These are phyloP conservation scores for Philaethria dido DNA, from an alignment of 2,888 invertebrate species.

Conservation along the genomic window DNA sequence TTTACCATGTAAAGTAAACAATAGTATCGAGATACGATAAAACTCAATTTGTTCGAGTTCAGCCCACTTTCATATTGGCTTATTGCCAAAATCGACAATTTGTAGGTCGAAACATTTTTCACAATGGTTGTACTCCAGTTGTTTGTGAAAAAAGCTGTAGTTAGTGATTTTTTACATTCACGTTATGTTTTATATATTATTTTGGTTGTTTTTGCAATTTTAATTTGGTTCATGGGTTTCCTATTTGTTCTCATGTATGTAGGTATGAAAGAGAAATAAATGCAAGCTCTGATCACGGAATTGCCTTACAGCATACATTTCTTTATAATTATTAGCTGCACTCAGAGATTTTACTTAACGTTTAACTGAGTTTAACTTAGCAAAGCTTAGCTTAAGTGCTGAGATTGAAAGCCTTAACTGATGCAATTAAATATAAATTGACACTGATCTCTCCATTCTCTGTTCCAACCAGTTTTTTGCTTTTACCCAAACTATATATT, in stretches of 20 bases:
- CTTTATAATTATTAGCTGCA: no score
- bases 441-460: no score
- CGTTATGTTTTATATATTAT: not conserved
- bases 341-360: no score
- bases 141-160: conserved; percentile 9
- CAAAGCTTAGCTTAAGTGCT: no score
- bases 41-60: conserved; percentile 19
- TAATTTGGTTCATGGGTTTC: not conserved
- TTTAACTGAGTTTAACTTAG: no score
- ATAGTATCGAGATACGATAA: conserved; percentile 14
- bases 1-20: conserved; percentile 10
- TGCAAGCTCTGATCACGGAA: no score
- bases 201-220: not conserved
- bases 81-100: conserved; percentile 25
- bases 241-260: not conserved
- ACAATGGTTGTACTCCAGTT: conserved; percentile 15
- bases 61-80: conserved; percentile 32
- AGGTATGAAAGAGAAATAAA: no score
- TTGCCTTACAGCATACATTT: no score
- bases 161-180: conserved; percentile 7
- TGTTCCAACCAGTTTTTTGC: no score
- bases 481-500: not conserved
- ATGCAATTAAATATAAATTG: not conserved
- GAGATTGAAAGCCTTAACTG: not conserved
- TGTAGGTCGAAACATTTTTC: conserved; percentile 1